These are phyloP conservation scores for Actinemys pallida DNA, from an alignment of 2,113 vertebrate genomes.

Conservation along the genomic window DNA sequence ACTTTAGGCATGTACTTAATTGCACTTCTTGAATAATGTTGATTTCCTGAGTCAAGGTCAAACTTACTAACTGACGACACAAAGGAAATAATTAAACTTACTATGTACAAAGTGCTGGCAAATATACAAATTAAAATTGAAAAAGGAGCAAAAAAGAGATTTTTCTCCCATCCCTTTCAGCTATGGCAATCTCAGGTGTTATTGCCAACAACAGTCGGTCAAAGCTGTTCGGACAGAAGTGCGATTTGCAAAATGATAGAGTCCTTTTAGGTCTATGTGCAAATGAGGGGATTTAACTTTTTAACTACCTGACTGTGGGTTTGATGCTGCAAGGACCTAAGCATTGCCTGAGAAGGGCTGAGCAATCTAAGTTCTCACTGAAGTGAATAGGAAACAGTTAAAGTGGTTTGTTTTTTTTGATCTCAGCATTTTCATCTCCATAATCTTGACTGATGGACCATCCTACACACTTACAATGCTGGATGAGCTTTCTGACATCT, in stretches of 20 bases:
- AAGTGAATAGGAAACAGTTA: too few species aligned
- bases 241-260: rapidly evolving
- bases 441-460: conserved; percentile 69
- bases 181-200: not conserved
- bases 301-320: not conserved
- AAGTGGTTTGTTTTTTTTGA: not conserved
- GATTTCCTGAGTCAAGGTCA: rapidly evolving
- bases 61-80: not conserved
- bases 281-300: not conserved
- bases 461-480: conserved; percentile 71
- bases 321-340: not conserved
- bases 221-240: not conserved
- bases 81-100: not conserved
- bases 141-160: not conserved
- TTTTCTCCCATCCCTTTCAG: not conserved
- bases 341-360: not conserved
- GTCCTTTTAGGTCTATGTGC: not conserved
- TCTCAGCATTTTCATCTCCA: conserved; percentile 68
- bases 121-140: not conserved
- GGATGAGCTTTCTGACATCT: conserved; percentile 72
- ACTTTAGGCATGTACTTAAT: not conserved
- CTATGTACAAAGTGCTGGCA: not conserved
- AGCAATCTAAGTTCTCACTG: not conserved
- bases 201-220: not conserved
- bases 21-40: not conserved